phyloP scores from a whole-genome alignment of 64 coral and sea anemone species.

The Porites lutea region DNA sequence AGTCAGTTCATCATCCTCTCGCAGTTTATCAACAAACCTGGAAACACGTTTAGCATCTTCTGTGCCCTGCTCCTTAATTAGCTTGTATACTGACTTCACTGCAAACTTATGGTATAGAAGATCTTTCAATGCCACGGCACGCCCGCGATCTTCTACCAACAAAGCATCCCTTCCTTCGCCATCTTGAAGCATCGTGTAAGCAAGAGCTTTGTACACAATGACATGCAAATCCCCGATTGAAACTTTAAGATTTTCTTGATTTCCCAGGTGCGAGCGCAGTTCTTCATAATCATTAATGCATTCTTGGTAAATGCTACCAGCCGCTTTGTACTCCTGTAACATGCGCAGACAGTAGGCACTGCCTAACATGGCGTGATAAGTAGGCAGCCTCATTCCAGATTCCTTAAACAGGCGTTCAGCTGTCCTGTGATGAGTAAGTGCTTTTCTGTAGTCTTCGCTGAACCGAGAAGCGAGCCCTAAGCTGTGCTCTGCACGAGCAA shows the following conservation, averaged over 20 bases:
- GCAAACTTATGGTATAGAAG: constrained; percentile 15
- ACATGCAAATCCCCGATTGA: constrained; percentile 27
- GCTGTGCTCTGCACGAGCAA: constrained; percentile 27
- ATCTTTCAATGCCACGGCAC: constrained; percentile 45
- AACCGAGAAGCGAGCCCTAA: constrained; percentile 4
- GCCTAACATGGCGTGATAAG: constrained; percentile 33
- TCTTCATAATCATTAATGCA: constrained; percentile 14
- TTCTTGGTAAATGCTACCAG: background rate
- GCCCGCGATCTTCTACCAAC: constrained; percentile 34
- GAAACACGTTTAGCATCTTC: background rate
- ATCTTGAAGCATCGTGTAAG: constrained; percentile 2
- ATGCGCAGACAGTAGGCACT: constrained; percentile 13
- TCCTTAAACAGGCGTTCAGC: background rate
- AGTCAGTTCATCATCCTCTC: background rate
- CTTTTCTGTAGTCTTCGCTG: constrained; percentile 3
- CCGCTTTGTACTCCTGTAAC: constrained; percentile 13
- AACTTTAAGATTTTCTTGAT: constrained; percentile 5
- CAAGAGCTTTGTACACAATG: constrained; percentile 25
- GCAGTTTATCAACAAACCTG: background rate
- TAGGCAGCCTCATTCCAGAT: background rate
- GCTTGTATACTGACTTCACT: constrained; percentile 19
- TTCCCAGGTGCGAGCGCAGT: constrained; percentile 6
- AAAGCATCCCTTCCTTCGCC: background rate
- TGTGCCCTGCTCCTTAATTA: background rate
- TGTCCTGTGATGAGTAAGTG: background rate